These are phyloP conservation scores for Pseudorectes ferrugineus DNA, from an alignment of 2,113 vertebrate genomes.

Conservation along the genomic window DNA sequence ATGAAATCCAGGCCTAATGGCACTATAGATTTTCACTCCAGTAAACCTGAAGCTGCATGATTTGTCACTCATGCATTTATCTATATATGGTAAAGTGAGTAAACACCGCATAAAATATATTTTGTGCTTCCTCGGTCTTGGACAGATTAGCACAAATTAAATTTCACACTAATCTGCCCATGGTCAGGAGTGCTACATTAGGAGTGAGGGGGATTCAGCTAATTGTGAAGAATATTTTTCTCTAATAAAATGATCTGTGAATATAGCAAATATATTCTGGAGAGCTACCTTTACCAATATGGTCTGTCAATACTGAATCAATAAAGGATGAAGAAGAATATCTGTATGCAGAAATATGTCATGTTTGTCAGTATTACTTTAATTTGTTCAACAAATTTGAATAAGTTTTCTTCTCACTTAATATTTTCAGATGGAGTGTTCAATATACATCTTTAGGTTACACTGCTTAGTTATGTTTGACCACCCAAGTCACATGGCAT, in stretches of 20 bases:
- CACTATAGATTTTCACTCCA: slow-evolving; percentile 33
- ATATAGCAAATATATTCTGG: background rate
- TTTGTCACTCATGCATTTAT: slow-evolving; percentile 66
- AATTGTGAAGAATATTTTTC: slow-evolving; percentile 59
- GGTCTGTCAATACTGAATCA: background rate
- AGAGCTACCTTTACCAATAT: background rate
- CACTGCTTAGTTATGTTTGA: background rate
- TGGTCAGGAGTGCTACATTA: slow-evolving; percentile 60
- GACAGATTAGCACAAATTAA: slow-evolving; percentile 72
- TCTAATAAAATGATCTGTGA: slow-evolving; percentile 20
- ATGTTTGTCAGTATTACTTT: background rate
- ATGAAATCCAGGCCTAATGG: slow-evolving; percentile 27
- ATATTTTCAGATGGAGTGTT: background rate
- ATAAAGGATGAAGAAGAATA: background rate
- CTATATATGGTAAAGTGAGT: slow-evolving; percentile 57
- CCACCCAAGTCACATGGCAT: background rate
- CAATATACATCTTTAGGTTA: background rate
- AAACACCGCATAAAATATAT: slow-evolving; percentile 66
- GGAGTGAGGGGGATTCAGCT: slow-evolving; percentile 41
- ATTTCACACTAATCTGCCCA: slow-evolving; percentile 73
- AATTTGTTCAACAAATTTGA: background rate
- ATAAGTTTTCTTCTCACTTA: background rate
- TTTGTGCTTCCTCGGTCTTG: slow-evolving; percentile 65
- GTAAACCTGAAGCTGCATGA: slow-evolving; percentile 54
- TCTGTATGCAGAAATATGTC: background rate